Conservation (phyloP, 2,888 invertebrate genomes). For the Periphyllus acericola region DNA sequence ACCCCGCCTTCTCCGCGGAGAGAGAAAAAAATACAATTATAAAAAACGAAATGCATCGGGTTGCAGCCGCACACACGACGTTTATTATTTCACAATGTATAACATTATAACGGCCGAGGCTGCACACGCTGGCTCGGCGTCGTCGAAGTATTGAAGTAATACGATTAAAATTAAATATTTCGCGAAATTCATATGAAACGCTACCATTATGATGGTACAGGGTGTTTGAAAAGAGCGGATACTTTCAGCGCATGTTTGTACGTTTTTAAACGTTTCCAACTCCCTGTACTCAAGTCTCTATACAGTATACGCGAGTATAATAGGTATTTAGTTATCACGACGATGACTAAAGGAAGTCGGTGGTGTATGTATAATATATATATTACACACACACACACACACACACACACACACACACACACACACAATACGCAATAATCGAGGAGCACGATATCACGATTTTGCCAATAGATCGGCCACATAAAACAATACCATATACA, state of each 20-base stretch:
- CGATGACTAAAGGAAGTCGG: not conserved
- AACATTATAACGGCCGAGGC: not conserved
- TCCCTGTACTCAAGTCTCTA: not conserved
- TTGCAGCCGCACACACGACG: not conserved
- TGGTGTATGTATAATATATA: not conserved
- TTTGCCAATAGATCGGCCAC: not conserved
- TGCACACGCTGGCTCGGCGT: not conserved
- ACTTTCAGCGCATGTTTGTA: not conserved
- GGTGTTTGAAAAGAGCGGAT: not conserved
- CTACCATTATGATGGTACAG: not conserved
- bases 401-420: not conserved
- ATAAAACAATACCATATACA: too few relatives aligned
- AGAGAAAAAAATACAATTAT: not conserved
- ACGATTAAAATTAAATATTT: too few relatives aligned
- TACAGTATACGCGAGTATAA: not conserved
- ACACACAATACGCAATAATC: not conserved
- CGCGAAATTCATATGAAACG: constrained; percentile 3
- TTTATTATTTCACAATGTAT: not conserved
- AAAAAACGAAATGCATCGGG: not conserved
- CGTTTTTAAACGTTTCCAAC: not conserved
- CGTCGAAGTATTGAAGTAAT: not conserved
- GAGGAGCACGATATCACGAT: constrained; percentile 15
- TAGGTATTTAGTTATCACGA: constrained; percentile 8
- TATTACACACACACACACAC: too few relatives aligned
- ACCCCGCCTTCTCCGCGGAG: not conserved